Base-by-base conservation (phyloP, 2,888 invertebrate species). In the Exephanes ischioxanthus region DNA sequence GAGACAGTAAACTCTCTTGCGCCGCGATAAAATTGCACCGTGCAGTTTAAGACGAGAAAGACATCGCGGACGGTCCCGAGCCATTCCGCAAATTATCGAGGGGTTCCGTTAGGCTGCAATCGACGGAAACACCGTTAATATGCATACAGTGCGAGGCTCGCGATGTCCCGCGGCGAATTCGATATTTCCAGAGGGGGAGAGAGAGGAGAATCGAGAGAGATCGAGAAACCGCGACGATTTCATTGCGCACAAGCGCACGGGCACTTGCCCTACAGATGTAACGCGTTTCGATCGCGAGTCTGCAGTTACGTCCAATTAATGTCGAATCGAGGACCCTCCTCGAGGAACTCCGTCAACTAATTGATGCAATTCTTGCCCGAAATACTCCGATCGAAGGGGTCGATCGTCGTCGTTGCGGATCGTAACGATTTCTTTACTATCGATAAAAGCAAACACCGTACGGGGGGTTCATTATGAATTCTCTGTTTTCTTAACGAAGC, bases 61-160 rank as follows among this genome's bases (percentile, higher is more conserved):
- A 48, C 63, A 63, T 1, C 19, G 33, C 19, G 16, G 75, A 37
- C 72, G 76, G 67, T 71, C 33, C 66, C 33, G 75, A 76, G 76
- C 45, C 53, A 86, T 80, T 86, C 77, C 73, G 83, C 77, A 83
- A 86, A 86, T 86, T 83, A 86, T 86, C 85, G 77, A 72, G 45
- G 80, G 77, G 73, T 86, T 86, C 85, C 85, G 85, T 86, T 86
- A 83, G 85, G 77, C 70, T 72, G 85, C 80, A 80, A 85, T 85
- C 85, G 83, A 85, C 80, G 83, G 83, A 83, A 86, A 86, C 80
- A 80, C 80, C 85, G 85, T 86, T 86, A 86, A 86, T 80, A 73
- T 76, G 70, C 71, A 67, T 66, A 67, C 41, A 73, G 41, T 30
- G 53, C 37, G 70, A 19, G 14, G 37, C 41, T 26, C 19, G 16